Evolutionary conservation across 2,888 invertebrate genomes (phyloP), one percentile per base, ranked within the genome.

Genomic region (Xestia sexstrigata): DNA sequence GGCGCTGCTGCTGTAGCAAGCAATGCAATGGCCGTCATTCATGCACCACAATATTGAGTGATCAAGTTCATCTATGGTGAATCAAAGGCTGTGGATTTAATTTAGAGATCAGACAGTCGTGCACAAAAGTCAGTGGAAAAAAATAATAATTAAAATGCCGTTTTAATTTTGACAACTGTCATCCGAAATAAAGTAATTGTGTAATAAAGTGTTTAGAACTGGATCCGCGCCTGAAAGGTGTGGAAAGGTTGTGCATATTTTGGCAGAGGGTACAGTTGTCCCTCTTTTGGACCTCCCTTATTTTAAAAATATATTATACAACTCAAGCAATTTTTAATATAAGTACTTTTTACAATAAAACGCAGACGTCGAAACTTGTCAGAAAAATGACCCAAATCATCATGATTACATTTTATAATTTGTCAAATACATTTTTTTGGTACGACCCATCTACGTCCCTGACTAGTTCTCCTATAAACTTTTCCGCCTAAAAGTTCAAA

Each of bases 361-460:
- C 47, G 47, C 8, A 75, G 6, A 0, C 47, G 26, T 13, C 42
- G 63, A 63, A 70, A 75, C 63, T 69, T 70, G 45, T 69, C 47
- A 4, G 72, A 35, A n/a, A 72, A 73, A 42, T 72, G 65, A 23
- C 73, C 73, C 1, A 73, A 4, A n/a, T 70, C 70, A 45, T 70
- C 75, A 30, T 75, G 70, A 30, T 75, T 70, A 1, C 39, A 30
- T 23, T 17, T 68, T 26, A 74, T 39, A 4, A 74, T 62, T 20
- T 74, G 58, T 68, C 74, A 74, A 20, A 67, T 26, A n/a, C n/a
- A n/a, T n/a, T 45, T 67, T 47, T 62, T 74, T 35, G 74, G 74
- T 8, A 74, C 74, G 0, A 74, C 26, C 68, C 74, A 74, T 23
- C 62, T 49, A 26, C 67, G 47, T 11, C 74, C 74, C 30, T 39